A percentile compares a stretch with the other conserved stretches of the same genome.
Conservation (phyloP, 2,888 invertebrate species). For the Lasiommata megera region DNA sequence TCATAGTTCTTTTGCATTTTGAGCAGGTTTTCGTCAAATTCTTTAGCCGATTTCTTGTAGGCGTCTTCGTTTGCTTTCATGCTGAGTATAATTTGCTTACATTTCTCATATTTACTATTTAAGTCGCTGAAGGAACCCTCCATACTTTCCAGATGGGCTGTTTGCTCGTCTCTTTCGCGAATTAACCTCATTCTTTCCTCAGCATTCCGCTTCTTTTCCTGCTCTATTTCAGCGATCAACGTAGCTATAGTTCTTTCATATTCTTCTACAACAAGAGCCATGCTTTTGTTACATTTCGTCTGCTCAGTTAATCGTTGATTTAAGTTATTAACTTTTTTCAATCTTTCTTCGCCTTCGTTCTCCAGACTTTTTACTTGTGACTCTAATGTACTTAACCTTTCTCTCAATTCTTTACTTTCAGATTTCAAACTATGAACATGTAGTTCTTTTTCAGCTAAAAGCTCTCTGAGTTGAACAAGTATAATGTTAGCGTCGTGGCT, state of each 20-base stretch:
- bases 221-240: conserved; percentile 86
- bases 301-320: conserved; percentile 64
- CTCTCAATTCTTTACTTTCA: conserved; percentile 71
- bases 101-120: conserved; percentile 84
- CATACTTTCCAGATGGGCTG: conserved; percentile 82
- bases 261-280: conserved; percentile 87
- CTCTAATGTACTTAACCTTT: conserved; percentile 64
- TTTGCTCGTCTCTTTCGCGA: conserved; percentile 82
- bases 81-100: conserved; percentile 80
- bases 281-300: conserved; percentile 72
- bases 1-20: conserved; percentile 92
- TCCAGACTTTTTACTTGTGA: conserved; percentile 61
- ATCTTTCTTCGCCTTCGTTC: conserved; percentile 53
- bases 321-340: conserved; percentile 61
- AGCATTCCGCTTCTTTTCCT: conserved; percentile 82
- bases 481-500: conserved; percentile 62
- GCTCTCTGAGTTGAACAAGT: conserved; percentile 69
- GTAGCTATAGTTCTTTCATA: conserved; percentile 90
- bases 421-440: conserved; percentile 73
- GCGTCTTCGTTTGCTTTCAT: conserved; percentile 84
- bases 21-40: conserved; percentile 85
- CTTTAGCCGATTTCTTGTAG: conserved; percentile 84
- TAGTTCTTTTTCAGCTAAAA: conserved; percentile 79
- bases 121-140: conserved; percentile 84
- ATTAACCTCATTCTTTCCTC: conserved; percentile 77